phyloP scores from a whole-genome alignment of 2,797 vertebrate genomes.

The Monodelphis domestica region DNA sequence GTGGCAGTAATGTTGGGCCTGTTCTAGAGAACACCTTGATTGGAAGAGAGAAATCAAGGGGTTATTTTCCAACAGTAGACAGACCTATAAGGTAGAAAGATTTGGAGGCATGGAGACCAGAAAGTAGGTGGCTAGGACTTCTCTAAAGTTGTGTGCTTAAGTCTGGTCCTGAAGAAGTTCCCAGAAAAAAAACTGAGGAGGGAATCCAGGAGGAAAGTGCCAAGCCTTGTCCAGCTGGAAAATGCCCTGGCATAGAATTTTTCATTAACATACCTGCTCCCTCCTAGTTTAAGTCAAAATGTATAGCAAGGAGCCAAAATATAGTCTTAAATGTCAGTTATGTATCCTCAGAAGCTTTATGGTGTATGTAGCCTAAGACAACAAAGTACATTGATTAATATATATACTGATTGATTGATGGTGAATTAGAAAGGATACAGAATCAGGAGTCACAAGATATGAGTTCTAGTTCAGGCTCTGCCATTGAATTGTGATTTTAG shows the following conservation, averaged over 20 bases:
- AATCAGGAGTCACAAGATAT: neutral
- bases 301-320: slow-evolving; percentile 5
- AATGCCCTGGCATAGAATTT: neutral
- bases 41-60: neutral
- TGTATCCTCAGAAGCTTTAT: neutral
- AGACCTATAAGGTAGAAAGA: neutral
- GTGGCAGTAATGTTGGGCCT: neutral
- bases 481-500: too few relatives aligned
- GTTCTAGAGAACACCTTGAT: neutral
- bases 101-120: neutral
- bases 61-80: neutral
- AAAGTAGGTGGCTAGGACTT: neutral
- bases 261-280: neutral
- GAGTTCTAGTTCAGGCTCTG: neutral
- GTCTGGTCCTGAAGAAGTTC: neutral
- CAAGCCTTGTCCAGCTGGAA: neutral
- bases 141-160: neutral
- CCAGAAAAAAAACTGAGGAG: neutral
- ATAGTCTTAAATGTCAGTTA: slow-evolving; percentile 21
- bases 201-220: neutral
- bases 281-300: slow-evolving; percentile 51
- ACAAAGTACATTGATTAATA: neutral
- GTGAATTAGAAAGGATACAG: neutral
- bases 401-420: neutral
- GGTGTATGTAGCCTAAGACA: neutral